Conservation (phyloP, 30 jellyfish, hydroid and myxozoan genomes). For the Catostylus mosaicus region DNA sequence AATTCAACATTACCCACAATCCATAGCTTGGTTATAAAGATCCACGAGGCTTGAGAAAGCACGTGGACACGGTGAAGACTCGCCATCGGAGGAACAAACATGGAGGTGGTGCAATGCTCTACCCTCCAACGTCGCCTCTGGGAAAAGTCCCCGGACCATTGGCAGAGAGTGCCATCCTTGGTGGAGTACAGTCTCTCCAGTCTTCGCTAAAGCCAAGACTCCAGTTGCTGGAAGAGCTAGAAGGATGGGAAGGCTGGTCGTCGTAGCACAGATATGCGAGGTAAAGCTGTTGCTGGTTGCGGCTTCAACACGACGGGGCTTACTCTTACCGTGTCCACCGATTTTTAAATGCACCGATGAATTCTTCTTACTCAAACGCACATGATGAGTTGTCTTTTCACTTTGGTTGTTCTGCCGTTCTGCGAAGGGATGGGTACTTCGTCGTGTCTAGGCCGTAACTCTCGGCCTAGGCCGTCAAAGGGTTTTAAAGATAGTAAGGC, state of each 20-base stretch:
- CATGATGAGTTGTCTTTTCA: background rate
- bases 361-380: background rate
- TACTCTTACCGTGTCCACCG: conserved; percentile 96
- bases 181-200: conserved; percentile 63
- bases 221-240: conserved; percentile 90
- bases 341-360: conserved; percentile 14
- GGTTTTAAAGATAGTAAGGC: too few species aligned
- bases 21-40: background rate
- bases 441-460: background rate
- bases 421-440: background rate
- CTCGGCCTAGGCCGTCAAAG: background rate
- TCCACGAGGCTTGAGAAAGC: background rate
- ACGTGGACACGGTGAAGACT: conserved; percentile 95
- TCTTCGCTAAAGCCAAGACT: conserved; percentile 90
- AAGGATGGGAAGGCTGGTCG: conserved; percentile 74
- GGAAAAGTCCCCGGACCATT: conserved; percentile 98
- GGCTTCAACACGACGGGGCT: conserved; percentile 98
- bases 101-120: conserved; percentile 38
- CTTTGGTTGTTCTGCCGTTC: background rate
- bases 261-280: conserved; percentile 93
- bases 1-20: conserved; percentile 32
- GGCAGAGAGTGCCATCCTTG: conserved; percentile 86
- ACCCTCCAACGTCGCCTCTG: conserved; percentile 72
- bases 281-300: conserved; percentile 82
- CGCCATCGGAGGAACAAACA: conserved; percentile 76